A percentile compares a stretch with the other conserved stretches of the same genome.
phyloP scores from a whole-genome alignment of 2,797 vertebrate species.

The Labroides dimidiatus region DNA sequence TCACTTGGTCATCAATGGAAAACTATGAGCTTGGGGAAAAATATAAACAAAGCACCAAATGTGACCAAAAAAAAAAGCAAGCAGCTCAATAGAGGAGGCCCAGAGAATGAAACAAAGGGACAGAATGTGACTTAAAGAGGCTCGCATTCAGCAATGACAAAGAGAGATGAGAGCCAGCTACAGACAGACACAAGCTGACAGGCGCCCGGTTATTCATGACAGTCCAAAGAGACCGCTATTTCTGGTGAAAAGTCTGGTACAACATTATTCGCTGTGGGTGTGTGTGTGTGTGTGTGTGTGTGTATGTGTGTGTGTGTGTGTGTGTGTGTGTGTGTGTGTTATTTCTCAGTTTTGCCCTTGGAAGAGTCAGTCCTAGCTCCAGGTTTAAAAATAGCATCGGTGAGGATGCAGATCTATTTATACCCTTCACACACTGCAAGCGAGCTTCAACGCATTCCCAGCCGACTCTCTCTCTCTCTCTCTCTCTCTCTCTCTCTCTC shows the following conservation, averaged over 20 bases:
- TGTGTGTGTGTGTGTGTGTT: conserved; percentile 15
- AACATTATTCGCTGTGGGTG: conserved; percentile 16
- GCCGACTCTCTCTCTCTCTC: conserved; percentile 3
- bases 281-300: no score
- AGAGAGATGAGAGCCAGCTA: conserved; percentile 53
- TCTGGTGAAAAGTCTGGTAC: conserved; percentile 39
- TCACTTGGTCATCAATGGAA: conserved; percentile 17
- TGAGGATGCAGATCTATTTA: conserved; percentile 81
- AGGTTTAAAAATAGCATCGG: conserved; percentile 78
- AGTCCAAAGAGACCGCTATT: conserved; percentile 49
- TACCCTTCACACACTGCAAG: conserved; percentile 73
- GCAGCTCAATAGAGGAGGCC: conserved; percentile 31
- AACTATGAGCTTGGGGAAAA: conserved; percentile 24
- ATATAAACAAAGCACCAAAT: conserved; percentile 42
- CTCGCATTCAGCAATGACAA: conserved; percentile 53
- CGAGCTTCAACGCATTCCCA: conserved; percentile 59
- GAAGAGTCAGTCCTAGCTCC: conserved; percentile 74
- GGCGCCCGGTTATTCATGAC: conserved; percentile 48
- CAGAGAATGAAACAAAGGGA: conserved; percentile 53
- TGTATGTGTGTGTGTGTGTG: neutral
- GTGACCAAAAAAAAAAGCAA: conserved; percentile 46
- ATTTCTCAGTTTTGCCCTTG: conserved; percentile 66
- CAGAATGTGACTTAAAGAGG: conserved; percentile 36
- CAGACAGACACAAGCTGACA: conserved; percentile 55
- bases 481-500: conserved; percentile 11